phyloP scores from a whole-genome alignment of 1,140 invertebrate species.

The Antheraea mylitta region DNA sequence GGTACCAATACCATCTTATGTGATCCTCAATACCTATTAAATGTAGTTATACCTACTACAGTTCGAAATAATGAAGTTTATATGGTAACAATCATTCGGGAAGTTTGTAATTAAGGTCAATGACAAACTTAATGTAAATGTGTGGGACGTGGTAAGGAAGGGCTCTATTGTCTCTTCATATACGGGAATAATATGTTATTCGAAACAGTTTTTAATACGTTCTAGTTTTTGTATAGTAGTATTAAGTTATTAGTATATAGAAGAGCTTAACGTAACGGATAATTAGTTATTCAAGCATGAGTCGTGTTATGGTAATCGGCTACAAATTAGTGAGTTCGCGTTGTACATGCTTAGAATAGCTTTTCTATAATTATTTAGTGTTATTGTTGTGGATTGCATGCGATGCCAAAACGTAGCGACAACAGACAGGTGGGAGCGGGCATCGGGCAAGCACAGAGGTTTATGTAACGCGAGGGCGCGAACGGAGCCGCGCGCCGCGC shows the following conservation, averaged over 20 bases:
- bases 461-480: conserved; percentile 42
- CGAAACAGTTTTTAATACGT: not conserved
- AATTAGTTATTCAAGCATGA: conserved; percentile 13
- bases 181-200: conserved; percentile 5
- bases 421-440: conserved; percentile 68
- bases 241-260: not conserved
- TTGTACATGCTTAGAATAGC: conserved; percentile 56
- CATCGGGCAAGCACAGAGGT: conserved; percentile 41
- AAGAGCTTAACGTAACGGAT: not conserved
- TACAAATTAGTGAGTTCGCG: conserved; percentile 38
- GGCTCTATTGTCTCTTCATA: not conserved
- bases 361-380: conserved; percentile 73
- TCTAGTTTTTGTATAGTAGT: not conserved
- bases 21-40: no score
- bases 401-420: conserved; percentile 67
- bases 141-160: not conserved
- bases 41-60: no score
- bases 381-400: conserved; percentile 67
- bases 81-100: no score
- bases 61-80: no score
- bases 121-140: not conserved
- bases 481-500: conserved; percentile 24
- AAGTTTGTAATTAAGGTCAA: not conserved
- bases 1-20: no score
- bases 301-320: conserved; percentile 30